phyloP scores from a whole-genome alignment of 2,797 vertebrate species.

The Eupleurogrammus muticus region DNA sequence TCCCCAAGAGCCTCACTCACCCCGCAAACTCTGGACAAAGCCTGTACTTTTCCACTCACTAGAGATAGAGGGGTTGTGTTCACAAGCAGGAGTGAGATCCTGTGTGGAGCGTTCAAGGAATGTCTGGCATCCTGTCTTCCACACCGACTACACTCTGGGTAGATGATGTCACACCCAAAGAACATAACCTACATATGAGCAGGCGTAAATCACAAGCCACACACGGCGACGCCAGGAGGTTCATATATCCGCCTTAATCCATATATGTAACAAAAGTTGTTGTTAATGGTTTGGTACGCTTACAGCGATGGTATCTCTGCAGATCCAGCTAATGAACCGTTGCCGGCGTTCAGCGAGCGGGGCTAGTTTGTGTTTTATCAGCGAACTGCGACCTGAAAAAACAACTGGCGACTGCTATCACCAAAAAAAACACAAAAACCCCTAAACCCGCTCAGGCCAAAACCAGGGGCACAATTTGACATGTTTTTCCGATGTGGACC shows the following conservation, averaged over 20 bases:
- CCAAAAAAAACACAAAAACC: background rate
- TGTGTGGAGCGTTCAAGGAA: constrained; percentile 76
- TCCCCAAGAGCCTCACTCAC: constrained; percentile 26
- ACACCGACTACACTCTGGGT: constrained; percentile 42
- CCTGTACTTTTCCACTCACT: constrained; percentile 78
- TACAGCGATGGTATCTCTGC: background rate
- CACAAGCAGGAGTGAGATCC: constrained; percentile 74
- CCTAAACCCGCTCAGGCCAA: background rate
- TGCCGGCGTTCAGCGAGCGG: background rate
- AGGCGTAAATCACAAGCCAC: constrained; percentile 37
- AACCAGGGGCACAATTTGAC: background rate
- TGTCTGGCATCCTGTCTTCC: constrained; percentile 73
- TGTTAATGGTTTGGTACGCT: background rate
- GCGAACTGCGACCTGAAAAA: background rate
- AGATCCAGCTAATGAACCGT: background rate
- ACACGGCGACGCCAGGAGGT: constrained; percentile 15
- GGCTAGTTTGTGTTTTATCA: background rate
- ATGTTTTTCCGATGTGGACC: background rate
- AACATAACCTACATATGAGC: constrained; percentile 44
- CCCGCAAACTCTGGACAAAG: constrained; percentile 40
- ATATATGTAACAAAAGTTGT: background rate
- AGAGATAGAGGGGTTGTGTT: constrained; percentile 58
- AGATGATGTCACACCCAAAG: constrained; percentile 73
- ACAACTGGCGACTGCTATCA: background rate
- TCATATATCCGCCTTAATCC: background rate